A percentile compares a stretch with the other conserved stretches of the same genome.
Evolutionary conservation across 2,888 invertebrate genomes (phyloP).

Genomic region (Drosophila anceps): DNA sequence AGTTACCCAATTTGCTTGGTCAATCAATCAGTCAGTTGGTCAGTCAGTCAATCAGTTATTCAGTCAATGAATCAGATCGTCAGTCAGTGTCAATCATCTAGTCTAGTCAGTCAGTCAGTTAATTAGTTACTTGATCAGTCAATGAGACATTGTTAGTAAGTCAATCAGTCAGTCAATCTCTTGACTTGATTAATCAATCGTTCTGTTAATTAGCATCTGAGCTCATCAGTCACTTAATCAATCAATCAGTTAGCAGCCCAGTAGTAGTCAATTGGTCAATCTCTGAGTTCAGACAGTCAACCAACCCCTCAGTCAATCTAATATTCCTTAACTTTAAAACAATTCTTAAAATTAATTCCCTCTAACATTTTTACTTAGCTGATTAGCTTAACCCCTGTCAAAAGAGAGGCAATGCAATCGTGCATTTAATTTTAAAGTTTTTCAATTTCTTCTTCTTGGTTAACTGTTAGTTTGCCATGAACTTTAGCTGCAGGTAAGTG

Average conservation of each 20-base stretch:
- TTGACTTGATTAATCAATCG: too few relatives aligned
- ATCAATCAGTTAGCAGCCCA: neutral
- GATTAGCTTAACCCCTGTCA: neutral
- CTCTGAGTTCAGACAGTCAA: neutral
- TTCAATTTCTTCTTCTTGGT: constrained; percentile 1
- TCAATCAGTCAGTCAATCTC: neutral
- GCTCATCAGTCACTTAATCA: neutral
- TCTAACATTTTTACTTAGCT: neutral
- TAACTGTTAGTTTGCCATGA: neutral
- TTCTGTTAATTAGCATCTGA: too few relatives aligned
- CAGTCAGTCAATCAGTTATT: neutral
- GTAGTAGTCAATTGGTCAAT: too few relatives aligned
- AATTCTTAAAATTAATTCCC: neutral
- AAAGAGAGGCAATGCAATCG: neutral
- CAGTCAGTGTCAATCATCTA: neutral
- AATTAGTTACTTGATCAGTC: neutral
- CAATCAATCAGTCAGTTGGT: neutral
- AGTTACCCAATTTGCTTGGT: neutral
- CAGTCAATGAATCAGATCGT: neutral
- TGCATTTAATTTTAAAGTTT: neutral
- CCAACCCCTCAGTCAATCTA: neutral
- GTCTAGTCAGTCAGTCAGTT: neutral
- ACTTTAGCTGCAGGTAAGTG: constrained; percentile 60
- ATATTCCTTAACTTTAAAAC: neutral
- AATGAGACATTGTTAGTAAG: neutral